These are phyloP conservation scores for Coronaproctus castanopsis DNA, from an alignment of 2,888 invertebrate genomes.

Conservation along the genomic window DNA sequence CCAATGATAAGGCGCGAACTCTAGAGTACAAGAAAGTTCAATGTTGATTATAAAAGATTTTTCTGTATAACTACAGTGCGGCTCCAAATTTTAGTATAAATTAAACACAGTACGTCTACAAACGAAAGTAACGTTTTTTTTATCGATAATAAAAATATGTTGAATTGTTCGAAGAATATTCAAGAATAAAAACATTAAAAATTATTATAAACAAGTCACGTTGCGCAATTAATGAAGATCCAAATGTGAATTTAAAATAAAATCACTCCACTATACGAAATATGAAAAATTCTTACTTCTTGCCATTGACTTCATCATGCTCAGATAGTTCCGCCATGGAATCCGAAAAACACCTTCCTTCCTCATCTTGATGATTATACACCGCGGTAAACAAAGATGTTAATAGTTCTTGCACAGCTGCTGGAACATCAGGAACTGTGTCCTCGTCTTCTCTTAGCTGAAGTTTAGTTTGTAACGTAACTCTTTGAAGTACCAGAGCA, in stretches of 20 bases:
- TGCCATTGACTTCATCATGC: slow-evolving; percentile 52
- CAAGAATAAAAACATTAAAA: no score
- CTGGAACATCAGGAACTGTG: slow-evolving; percentile 69
- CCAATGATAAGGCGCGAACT: slow-evolving; percentile 65
- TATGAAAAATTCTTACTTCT: no score
- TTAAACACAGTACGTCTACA: background rate
- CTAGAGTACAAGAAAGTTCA: slow-evolving; percentile 28
- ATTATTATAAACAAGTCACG: no score
- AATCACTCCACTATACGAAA: no score
- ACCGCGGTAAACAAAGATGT: slow-evolving; percentile 77
- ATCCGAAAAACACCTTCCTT: slow-evolving; percentile 89
- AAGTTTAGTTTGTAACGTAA: slow-evolving; percentile 79
- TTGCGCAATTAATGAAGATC: no score
- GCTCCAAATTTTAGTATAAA: background rate
- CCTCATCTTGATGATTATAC: slow-evolving; percentile 86
- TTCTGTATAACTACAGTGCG: no score
- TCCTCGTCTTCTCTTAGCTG: slow-evolving; percentile 66
- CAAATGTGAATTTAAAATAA: no score
- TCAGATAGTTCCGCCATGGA: slow-evolving; percentile 85
- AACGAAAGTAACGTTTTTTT: no score
- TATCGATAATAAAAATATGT: no score
- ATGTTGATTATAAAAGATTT: no score
- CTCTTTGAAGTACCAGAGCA: slow-evolving; percentile 72
- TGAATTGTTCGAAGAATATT: no score
- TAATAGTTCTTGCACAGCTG: slow-evolving; percentile 75